Percentiles rank a stretch among this genome's conserved stretches.
Conservation (phyloP, 2,797 vertebrate genomes). For the Etheostoma perlongum region DNA sequence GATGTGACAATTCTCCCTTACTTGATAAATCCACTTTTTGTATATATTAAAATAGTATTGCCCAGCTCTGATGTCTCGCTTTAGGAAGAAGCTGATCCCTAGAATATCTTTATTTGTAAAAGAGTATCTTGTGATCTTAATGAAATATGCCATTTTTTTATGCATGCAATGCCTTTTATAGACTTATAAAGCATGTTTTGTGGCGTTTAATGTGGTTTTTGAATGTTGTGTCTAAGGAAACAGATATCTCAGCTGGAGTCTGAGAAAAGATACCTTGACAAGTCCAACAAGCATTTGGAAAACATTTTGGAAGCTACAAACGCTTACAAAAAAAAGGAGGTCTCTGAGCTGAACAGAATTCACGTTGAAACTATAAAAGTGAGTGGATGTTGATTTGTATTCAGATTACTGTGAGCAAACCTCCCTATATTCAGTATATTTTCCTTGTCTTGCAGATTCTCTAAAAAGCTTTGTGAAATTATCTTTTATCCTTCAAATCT, state of each 20-base stretch:
- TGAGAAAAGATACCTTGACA: constrained; percentile 92
- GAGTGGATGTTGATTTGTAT: neutral
- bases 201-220: constrained; percentile 25
- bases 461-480: neutral
- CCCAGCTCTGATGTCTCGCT: constrained; percentile 3
- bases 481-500: constrained; percentile 17
- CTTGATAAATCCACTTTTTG: neutral
- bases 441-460: neutral
- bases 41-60: neutral
- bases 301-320: constrained; percentile 96
- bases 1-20: neutral
- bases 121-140: neutral
- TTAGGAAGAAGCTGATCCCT: neutral
- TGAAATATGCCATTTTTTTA: constrained; percentile 6
- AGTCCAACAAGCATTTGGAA: constrained; percentile 93
- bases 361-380: constrained; percentile 95
- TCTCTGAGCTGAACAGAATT: constrained; percentile 93
- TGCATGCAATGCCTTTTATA: constrained; percentile 8
- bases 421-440: neutral
- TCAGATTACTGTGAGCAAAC: neutral
- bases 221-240: constrained; percentile 85
- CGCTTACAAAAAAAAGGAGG: constrained; percentile 89
- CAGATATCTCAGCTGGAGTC: constrained; percentile 91
- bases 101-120: neutral
- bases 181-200: neutral